These are phyloP conservation scores for Lymantria monacha DNA, from an alignment of 2,888 invertebrate genomes.

Conservation along the genomic window DNA sequence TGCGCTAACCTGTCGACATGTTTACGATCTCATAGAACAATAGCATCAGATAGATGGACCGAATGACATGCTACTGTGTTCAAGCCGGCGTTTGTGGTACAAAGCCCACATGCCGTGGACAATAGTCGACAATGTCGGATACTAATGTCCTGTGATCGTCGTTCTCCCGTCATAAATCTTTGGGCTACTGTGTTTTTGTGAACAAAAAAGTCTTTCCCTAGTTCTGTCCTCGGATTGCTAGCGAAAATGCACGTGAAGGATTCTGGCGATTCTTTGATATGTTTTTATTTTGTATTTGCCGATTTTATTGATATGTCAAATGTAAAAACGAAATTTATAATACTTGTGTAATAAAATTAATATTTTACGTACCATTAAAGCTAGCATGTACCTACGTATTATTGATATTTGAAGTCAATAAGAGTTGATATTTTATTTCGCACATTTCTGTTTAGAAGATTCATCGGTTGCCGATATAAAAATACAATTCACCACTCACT, in stretches of 20 bases:
- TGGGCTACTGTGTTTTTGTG: conserved; percentile 55
- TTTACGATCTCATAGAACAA: conserved; percentile 73
- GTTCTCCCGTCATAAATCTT: conserved; percentile 73
- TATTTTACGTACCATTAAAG: neutral
- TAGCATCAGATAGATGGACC: conserved; percentile 21
- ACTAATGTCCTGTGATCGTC: conserved; percentile 79
- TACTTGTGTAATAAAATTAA: neutral
- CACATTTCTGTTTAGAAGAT: no score
- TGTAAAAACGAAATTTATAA: neutral
- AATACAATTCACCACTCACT: no score
- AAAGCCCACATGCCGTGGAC: conserved; percentile 71
- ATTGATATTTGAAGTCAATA: no score
- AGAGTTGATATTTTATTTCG: no score
- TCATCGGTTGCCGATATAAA: no score
- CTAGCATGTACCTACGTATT: no score
- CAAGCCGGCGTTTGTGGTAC: conserved; percentile 39
- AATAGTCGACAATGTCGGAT: conserved; percentile 67
- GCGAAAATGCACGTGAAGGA: conserved; percentile 23
- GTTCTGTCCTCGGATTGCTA: conserved; percentile 33
- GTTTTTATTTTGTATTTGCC: conserved; percentile 4
- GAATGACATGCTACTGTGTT: conserved; percentile 37
- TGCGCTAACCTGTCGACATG: conserved; percentile 73
- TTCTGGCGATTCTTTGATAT: conserved; percentile 19
- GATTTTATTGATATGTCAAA: conserved; percentile 1
- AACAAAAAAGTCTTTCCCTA: conserved; percentile 30